phyloP scores from a whole-genome alignment of 2,888 invertebrate species.

The Busseola fusca region DNA sequence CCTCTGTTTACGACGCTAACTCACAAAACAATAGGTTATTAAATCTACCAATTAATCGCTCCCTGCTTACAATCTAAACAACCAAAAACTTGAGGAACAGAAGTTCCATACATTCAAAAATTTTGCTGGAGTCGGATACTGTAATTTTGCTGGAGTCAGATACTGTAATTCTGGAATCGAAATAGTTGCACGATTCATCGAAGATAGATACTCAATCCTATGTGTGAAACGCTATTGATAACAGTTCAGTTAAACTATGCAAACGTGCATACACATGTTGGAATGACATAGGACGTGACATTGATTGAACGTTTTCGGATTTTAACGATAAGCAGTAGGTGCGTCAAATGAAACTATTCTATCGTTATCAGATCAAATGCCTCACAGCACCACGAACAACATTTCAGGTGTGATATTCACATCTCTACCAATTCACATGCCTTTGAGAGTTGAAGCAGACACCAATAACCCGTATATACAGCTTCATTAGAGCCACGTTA shows the following conservation, averaged over 20 bases:
- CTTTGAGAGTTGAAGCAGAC: neutral
- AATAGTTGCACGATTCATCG: neutral
- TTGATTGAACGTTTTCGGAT: neutral
- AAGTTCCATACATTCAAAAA: slow-evolving; percentile 6
- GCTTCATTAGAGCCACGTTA: neutral
- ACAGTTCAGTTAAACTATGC: neutral
- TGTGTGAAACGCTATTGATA: neutral
- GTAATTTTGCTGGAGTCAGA: neutral
- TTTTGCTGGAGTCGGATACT: neutral
- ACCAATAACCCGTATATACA: neutral
- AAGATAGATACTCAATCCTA: neutral
- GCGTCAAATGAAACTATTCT: neutral
- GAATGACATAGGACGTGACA: neutral
- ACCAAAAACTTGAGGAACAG: slow-evolving; percentile 1
- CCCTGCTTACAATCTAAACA: slow-evolving; percentile 23
- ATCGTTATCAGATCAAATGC: neutral
- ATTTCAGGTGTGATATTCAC: too few relatives aligned
- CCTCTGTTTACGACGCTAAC: slow-evolving; percentile 50
- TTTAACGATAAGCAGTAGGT: neutral
- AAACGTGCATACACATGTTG: neutral
- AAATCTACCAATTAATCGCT: slow-evolving; percentile 59
- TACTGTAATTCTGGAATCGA: neutral
- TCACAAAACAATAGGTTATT: slow-evolving; percentile 60
- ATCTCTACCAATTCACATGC: neutral
- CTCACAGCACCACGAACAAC: neutral